Conservation (phyloP, 2,888 invertebrate genomes). For the Cerceris ruficornis region DNA sequence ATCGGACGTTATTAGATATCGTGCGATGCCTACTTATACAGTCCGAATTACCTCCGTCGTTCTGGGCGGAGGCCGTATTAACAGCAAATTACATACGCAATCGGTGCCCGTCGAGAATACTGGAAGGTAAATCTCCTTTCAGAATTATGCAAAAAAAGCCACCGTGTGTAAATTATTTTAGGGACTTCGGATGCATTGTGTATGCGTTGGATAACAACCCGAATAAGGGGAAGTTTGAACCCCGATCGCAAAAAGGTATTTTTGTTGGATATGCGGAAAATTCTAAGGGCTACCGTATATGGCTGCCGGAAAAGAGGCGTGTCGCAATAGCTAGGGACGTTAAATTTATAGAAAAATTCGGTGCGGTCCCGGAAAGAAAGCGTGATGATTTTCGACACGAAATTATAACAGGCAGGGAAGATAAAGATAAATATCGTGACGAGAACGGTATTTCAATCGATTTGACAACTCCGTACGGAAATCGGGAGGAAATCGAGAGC, state of each 20-base stretch:
- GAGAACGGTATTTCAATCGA: neutral
- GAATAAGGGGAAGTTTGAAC: slow-evolving; percentile 11
- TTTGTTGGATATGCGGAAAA: slow-evolving; percentile 9
- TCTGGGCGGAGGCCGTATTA: slow-evolving; percentile 71
- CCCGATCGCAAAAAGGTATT: slow-evolving; percentile 1
- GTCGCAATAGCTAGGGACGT: slow-evolving; percentile 12
- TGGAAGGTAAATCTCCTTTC: slow-evolving; percentile 44
- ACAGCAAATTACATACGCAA: slow-evolving; percentile 69
- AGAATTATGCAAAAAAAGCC: slow-evolving; percentile 39
- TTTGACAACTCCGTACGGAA: neutral
- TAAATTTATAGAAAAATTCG: slow-evolving; percentile 3
- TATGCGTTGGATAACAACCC: neutral
- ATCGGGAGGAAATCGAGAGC: neutral
- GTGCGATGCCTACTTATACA: slow-evolving; percentile 64
- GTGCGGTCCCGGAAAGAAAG: neutral
- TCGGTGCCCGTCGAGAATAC: slow-evolving; percentile 54
- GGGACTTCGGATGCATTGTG: slow-evolving; percentile 55
- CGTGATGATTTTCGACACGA: neutral
- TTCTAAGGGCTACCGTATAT: slow-evolving; percentile 7
- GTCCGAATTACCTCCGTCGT: slow-evolving; percentile 47
- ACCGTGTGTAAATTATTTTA: slow-evolving; percentile 56
- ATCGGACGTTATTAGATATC: slow-evolving; percentile 65
- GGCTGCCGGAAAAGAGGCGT: slow-evolving; percentile 10
- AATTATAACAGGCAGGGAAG: neutral
- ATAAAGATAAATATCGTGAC: neutral